phyloP scores from a whole-genome alignment of 2,888 invertebrate species.

The Antheraea yamamai region DNA sequence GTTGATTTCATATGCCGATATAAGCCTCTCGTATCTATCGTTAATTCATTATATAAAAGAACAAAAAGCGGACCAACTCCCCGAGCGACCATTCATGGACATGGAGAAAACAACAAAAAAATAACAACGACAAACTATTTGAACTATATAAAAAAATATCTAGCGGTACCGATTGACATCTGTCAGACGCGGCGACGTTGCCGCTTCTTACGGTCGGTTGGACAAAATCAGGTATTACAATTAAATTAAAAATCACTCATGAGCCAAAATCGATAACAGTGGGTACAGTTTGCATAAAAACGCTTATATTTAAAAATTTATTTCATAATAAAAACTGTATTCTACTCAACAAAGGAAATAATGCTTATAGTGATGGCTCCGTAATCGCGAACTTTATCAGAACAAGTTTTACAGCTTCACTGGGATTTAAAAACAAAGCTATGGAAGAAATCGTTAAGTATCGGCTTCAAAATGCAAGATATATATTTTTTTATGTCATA shows the following conservation, averaged over 20 bases:
- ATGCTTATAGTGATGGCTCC: too few relatives aligned
- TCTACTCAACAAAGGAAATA: too few relatives aligned
- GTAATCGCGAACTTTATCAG: too few relatives aligned
- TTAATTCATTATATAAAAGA: conserved; percentile 69
- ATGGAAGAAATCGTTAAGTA: too few relatives aligned
- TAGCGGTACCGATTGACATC: conserved; percentile 68
- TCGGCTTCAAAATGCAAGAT: too few relatives aligned
- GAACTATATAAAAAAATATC: conserved; percentile 26
- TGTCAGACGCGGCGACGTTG: conserved; percentile 55
- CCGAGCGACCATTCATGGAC: conserved; percentile 48
- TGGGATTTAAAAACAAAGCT: too few relatives aligned
- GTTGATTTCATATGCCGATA: conserved; percentile 58
- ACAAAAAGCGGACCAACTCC: conserved; percentile 46
- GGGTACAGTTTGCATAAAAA: conserved; percentile 56
- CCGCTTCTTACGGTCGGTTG: conserved; percentile 67
- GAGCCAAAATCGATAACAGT: conserved; percentile 59
- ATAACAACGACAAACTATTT: conserved; percentile 19
- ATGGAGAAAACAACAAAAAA: conserved; percentile 29
- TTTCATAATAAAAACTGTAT: too few relatives aligned
- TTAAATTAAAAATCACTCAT: conserved; percentile 81
- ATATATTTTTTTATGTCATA: too few relatives aligned
- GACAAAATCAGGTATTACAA: conserved; percentile 79
- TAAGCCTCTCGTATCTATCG: conserved; percentile 47
- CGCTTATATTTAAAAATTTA: background rate
- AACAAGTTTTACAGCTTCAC: too few relatives aligned